phyloP scores from a whole-genome alignment of 2,797 vertebrate species.

The Spinus pinus region DNA sequence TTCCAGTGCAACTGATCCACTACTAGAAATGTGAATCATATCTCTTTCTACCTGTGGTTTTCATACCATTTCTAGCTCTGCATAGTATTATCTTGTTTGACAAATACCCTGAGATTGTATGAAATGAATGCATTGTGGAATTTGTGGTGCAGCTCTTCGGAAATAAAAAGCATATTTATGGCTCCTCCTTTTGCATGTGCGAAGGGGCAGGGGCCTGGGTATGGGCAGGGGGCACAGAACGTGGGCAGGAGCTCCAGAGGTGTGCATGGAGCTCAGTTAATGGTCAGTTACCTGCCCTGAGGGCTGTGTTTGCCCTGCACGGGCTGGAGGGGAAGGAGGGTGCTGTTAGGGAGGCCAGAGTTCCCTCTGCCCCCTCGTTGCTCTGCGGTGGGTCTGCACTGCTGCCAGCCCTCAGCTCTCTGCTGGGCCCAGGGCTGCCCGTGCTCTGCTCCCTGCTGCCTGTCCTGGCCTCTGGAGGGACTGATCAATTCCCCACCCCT shows the following conservation, averaged over 20 bases:
- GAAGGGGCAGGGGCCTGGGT: not conserved
- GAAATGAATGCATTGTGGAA: conserved; percentile 7
- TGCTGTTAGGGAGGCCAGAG: not conserved
- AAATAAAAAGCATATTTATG: conserved; percentile 14
- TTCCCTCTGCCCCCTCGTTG: not conserved
- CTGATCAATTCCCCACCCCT: not conserved
- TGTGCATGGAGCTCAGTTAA: not conserved
- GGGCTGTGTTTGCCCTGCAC: not conserved
- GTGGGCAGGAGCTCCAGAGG: not conserved
- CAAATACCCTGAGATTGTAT: not conserved
- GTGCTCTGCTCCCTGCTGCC: not conserved
- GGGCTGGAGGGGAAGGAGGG: not conserved
- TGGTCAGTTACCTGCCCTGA: not conserved
- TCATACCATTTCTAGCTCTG: not conserved
- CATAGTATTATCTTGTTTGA: conserved; percentile 15
- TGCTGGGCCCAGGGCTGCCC: not conserved
- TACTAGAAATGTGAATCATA: not conserved
- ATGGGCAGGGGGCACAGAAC: fast-evolving
- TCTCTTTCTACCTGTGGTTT: not conserved
- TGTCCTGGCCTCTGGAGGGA: not conserved
- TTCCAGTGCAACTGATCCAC: not conserved
- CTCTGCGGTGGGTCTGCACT: not conserved
- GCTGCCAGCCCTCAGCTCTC: not conserved
- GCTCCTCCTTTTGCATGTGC: not conserved
- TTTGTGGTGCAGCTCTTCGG: conserved; percentile 4